Percentiles rank a stretch among this genome's conserved stretches.
These are phyloP conservation scores for Andrena minutula DNA, from an alignment of 2,888 invertebrate species.

Conservation along the genomic window DNA sequence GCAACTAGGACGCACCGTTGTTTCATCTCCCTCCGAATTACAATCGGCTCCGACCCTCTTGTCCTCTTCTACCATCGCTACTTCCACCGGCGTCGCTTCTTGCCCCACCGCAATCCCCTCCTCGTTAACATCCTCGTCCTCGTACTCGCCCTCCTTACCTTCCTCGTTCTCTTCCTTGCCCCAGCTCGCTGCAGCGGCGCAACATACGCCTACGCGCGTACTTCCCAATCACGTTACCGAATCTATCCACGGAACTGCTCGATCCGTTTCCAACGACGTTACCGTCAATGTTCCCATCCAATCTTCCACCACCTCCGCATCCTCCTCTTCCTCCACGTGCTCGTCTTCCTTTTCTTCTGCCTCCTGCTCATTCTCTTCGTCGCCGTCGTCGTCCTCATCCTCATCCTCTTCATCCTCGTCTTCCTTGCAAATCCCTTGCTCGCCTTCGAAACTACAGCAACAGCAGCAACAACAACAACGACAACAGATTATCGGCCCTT, in stretches of 20 bases:
- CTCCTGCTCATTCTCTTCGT: slow-evolving; percentile 26
- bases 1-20: slow-evolving; percentile 65
- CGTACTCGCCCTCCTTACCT: slow-evolving; percentile 29
- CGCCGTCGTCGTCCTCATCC: slow-evolving; percentile 39
- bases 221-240: slow-evolving; percentile 30
- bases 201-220: slow-evolving; percentile 12
- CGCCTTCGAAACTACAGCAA: slow-evolving; percentile 81
- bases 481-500: slow-evolving; percentile 53
- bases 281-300: background rate
- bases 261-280: slow-evolving; percentile 1
- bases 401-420: slow-evolving; percentile 50
- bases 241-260: background rate
- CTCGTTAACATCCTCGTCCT: slow-evolving; percentile 20
- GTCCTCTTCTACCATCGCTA: slow-evolving; percentile 53
- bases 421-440: slow-evolving; percentile 76
- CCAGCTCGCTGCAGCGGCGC: background rate
- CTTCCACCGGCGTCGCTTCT: slow-evolving; percentile 46
- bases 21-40: slow-evolving; percentile 72
- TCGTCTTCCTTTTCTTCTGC: slow-evolving; percentile 46
- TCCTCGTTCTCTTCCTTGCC: slow-evolving; percentile 35
- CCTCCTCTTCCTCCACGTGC: slow-evolving; percentile 32
- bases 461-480: slow-evolving; percentile 46
- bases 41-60: slow-evolving; percentile 78
- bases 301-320: slow-evolving; percentile 59
- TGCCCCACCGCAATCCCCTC: slow-evolving; percentile 59